Base-by-base conservation (phyloP, 2,888 invertebrate genomes). In the Synanthedon tipuliformis region DNA sequence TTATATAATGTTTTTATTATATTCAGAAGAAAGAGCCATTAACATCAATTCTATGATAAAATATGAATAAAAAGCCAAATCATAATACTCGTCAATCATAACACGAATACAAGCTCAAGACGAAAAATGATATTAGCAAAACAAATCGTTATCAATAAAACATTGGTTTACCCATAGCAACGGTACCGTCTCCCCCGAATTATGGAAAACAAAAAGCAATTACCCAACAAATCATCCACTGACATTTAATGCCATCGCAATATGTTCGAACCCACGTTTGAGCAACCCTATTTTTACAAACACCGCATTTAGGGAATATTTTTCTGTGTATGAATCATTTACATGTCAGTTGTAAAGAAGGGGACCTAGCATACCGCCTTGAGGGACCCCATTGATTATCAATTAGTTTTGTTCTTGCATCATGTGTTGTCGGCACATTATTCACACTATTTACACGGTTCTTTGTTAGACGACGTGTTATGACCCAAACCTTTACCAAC, bases 141-240 rank as follows among this genome's bases (percentile, higher is more conserved):
- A 81, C 73, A 80, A 71, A 65, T 60, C 70, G 59, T 61, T 81
- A 84, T 81, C 74, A 81, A 81, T 81, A 77, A 85, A 83, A 83
- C 79, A 77, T 69, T 69, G 70, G 52, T 53, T 50, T 54, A 59
- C 18, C 66, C 78, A 71, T 79, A 75, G 77, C 80, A 79, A 83
- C 80, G 67, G 64, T 59, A 65, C 75, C 73, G 70, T 64, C 60
- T 64, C 60, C 69, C 76, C 79, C 75, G 64, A 69, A 73, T 71
- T 55, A 50, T 57, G 62, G 68, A 75, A 74, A 78, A 81, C 76
- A 78, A 78, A 79, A 84, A 81, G 73, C 83, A 86, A 85, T 86
- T 85, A 86, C 82, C 75, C 65, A 80, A 85, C 86, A 86, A 86
- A 86, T 87, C 86, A 87, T 87, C 80, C 73, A 76, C 75, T 85